These are phyloP conservation scores for Diplodus sargus DNA, from an alignment of 2,797 vertebrate species.

Conservation along the genomic window DNA sequence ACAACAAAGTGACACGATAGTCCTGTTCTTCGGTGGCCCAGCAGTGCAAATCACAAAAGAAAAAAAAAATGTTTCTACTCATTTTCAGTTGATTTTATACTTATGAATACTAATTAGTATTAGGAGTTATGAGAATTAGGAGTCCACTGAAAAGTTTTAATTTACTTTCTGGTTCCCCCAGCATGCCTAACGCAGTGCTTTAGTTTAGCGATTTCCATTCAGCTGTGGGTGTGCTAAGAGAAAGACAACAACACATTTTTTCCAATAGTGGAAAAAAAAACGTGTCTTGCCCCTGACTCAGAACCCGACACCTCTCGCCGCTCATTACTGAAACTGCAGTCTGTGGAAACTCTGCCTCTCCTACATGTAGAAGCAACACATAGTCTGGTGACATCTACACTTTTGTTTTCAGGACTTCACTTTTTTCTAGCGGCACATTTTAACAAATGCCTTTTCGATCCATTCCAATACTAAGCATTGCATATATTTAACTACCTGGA, in stretches of 20 bases:
- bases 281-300: background rate
- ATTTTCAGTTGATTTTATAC: background rate
- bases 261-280: background rate
- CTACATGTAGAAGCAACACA: background rate
- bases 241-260: background rate
- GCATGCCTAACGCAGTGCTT: background rate
- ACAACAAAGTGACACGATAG: background rate
- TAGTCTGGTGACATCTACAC: background rate
- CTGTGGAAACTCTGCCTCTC: slow-evolving; percentile 3
- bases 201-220: no score
- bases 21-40: no score
- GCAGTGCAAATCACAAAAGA: no score
- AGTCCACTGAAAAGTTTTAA: background rate
- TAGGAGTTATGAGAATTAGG: no score
- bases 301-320: background rate
- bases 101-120: background rate
- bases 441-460: background rate
- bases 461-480: background rate
- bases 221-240: background rate
- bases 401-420: background rate
- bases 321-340: background rate
- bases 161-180: background rate
- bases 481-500: background rate
- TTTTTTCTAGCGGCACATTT: background rate
- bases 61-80: background rate